A percentile compares a stretch with the other conserved stretches of the same genome.
Conservation (phyloP, 2,113 vertebrate genomes). For the Vulpes vulpes region DNA sequence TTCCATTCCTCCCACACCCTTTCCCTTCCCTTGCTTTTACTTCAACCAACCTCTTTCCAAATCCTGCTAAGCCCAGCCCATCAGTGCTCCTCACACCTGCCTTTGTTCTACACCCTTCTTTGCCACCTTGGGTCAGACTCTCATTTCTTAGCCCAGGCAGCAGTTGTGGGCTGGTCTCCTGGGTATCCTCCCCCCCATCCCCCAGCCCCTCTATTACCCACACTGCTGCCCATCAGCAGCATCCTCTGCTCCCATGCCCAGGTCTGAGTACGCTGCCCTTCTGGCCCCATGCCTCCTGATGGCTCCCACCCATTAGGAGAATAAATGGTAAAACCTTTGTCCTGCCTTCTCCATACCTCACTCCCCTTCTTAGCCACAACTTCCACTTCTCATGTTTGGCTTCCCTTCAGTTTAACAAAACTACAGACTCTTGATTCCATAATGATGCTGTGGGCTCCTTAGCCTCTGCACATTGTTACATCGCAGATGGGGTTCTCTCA, state of each 20-base stretch:
- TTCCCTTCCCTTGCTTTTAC: not conserved
- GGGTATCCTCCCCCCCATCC: not conserved
- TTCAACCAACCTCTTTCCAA: not conserved
- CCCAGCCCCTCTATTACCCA: not conserved
- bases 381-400: not conserved
- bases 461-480: not conserved
- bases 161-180: no score
- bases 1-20: not conserved
- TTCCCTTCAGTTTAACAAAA: not conserved
- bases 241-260: not conserved
- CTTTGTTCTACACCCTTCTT: not conserved
- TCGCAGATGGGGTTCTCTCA: not conserved
- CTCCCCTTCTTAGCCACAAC: not conserved
- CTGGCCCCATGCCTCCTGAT: not conserved
- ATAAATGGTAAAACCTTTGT: not conserved
- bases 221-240: not conserved
- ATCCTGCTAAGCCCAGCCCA: not conserved
- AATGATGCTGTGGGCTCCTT: not conserved
- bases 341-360: not conserved
- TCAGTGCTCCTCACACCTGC: accelerated
- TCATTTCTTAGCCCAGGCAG: not conserved
- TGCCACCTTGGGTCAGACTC: not conserved
- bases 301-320: not conserved
- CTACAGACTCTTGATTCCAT: not conserved
- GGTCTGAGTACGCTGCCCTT: not conserved